Base-by-base conservation (phyloP, 2,888 invertebrate species). In the Eupithecia subumbrata region DNA sequence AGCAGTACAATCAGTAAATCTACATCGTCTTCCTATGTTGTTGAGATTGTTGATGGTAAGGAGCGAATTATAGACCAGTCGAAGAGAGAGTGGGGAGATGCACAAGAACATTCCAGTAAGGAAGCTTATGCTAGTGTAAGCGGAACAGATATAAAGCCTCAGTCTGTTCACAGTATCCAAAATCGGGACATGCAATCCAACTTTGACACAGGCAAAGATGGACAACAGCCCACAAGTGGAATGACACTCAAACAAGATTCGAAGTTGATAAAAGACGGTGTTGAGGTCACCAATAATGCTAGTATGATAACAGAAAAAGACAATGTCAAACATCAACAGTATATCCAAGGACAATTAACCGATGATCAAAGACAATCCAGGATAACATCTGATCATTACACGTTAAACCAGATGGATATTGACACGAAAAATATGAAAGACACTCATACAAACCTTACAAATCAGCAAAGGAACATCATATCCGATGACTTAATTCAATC, bases 41-140 rank as follows among this genome's bases (percentile, higher is more conserved):
- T 96, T 69, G 96, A 97, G 90, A 95, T 96, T 79, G 95, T 96
- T 34, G 96, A 96, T 83, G 96, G 96, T 2, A 96, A 96, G 86
- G 96, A 96, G 89, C 91, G 95, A 60, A 94, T 96, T 64, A 89
- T 96, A 66, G 96, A 96, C 78, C 94, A 94, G 81, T 95, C 96
- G 72, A 95, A 95, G 70, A 95, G 96, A 82, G 96, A 96, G 87
- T 95, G 95, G 89, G 96, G 95, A 69, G 94, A 95, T 84, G 93
- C 91, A 67, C 83, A 95, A 84, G 92, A 94, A 79, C 87, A 93
- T 75, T 89, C 90, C 52, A 86, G 91, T 71, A 95, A 95, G 79
- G 96, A 96, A 89, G 92, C 92, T 64, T 93, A 95, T 84, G 92
- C 95, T 40, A 95, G 94, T 77, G 90, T 92, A 56, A 95, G 93